A percentile compares a stretch with the other conserved stretches of the same genome.
phyloP scores from a whole-genome alignment of 1,140 invertebrate genomes.

The Trichogramma pretiosum region DNA sequence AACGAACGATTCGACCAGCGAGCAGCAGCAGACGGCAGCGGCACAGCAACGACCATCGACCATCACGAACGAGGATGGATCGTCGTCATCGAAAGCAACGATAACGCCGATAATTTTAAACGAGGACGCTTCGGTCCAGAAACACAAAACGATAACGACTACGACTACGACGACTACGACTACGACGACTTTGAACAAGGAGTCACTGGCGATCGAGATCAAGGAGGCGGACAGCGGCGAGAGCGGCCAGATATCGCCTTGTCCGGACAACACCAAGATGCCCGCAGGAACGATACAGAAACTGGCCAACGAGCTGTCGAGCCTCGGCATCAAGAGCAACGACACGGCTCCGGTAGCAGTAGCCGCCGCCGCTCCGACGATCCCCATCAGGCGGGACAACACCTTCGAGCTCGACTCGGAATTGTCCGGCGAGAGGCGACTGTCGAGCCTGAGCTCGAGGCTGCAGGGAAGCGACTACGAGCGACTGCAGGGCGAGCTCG shows the following conservation, averaged over 20 bases:
- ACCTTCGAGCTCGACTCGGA: conserved; percentile 46
- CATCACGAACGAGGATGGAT: conserved; percentile 5
- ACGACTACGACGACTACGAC: no score
- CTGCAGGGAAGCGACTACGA: no score
- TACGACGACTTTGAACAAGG: conserved; percentile 34
- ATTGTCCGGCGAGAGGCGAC: conserved; percentile 39
- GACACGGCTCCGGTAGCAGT: background rate
- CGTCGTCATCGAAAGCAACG: no score
- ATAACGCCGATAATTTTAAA: background rate
- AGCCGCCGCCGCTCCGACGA: conserved; percentile 21
- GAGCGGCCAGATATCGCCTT: conserved; percentile 39
- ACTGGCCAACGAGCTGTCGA: no score
- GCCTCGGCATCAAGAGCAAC: no score
- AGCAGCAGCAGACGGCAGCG: no score
- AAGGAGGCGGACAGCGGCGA: conserved; percentile 42
- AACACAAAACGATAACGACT: no score
- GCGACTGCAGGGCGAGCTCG: conserved; percentile 48
- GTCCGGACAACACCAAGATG: conserved; percentile 33
- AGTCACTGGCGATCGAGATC: conserved; percentile 38
- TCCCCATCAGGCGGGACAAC: conserved; percentile 43
- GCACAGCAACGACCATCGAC: background rate
- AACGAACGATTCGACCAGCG: conserved; percentile 3
- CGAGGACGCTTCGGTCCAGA: background rate
- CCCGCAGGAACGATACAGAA: no score
- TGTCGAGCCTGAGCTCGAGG: conserved; percentile 23